Percentiles rank a stretch among this genome's conserved stretches.
These are phyloP conservation scores for Gouania willdenowi DNA, from an alignment of 2,797 vertebrate genomes.

Conservation along the genomic window DNA sequence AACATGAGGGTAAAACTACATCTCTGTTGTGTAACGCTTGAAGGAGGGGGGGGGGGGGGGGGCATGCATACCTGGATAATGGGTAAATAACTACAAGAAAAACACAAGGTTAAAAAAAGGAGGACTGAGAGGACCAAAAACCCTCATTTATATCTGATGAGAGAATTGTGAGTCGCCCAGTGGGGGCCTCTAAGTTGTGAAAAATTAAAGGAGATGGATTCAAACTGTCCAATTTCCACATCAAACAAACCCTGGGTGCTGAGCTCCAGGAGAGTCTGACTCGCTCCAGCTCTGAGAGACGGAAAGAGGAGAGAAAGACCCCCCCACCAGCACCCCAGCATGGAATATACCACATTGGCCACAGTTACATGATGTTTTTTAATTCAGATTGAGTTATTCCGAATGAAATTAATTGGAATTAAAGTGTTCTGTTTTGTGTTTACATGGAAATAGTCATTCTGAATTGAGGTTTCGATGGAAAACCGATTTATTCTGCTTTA, in stretches of 20 bases:
- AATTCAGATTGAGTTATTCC: too few relatives aligned
- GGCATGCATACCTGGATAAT: conserved; percentile 48
- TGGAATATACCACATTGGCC: too few relatives aligned
- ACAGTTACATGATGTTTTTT: too few relatives aligned
- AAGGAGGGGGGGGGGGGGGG: too few relatives aligned
- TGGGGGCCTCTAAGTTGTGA: conserved; percentile 95
- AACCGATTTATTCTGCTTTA: too few relatives aligned
- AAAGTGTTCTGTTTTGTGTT: too few relatives aligned
- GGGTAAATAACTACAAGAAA: conserved; percentile 38
- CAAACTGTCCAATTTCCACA: conserved; percentile 99
- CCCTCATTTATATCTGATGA: conserved; percentile 85
- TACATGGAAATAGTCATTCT: too few relatives aligned
- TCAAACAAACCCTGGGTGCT: conserved; percentile 93
- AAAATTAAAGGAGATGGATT: conserved; percentile 99
- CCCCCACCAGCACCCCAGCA: conserved; percentile 17
- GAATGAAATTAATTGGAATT: too few relatives aligned
- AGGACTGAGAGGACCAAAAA: conserved; percentile 45
- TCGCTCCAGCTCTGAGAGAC: conserved; percentile 85
- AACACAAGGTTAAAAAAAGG: conserved; percentile 39
- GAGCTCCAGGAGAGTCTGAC: conserved; percentile 94
- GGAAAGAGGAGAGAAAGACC: conserved; percentile 78
- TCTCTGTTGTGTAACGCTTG: conserved; percentile 46
- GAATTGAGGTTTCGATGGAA: too few relatives aligned
- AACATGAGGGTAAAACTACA: conserved; percentile 56
- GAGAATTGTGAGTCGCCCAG: conserved; percentile 86